Conservation (phyloP, 2,888 invertebrate genomes). For the Alsophila aescularia region DNA sequence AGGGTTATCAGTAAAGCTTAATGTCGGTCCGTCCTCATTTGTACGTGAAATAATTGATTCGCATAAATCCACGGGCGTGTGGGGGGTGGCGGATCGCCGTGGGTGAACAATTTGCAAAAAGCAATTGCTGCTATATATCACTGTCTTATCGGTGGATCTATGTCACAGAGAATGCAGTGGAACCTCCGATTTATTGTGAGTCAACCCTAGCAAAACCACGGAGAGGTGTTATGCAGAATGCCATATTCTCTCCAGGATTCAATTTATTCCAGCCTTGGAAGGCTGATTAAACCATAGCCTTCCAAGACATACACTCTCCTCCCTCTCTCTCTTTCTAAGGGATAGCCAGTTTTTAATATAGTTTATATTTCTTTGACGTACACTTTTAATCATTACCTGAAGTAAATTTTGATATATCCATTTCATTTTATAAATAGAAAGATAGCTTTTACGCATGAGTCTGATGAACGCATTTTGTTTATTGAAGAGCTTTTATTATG, state of each 20-base stretch:
- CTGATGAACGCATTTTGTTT: too few species aligned
- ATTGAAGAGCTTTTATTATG: too few species aligned
- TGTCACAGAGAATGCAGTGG: constrained; percentile 48
- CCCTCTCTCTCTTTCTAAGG: too few species aligned
- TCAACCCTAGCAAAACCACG: not conserved
- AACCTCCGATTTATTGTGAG: constrained; percentile 12
- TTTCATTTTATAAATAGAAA: too few species aligned
- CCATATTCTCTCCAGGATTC: not conserved
- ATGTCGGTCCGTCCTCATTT: constrained; percentile 49
- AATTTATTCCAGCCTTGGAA: not conserved
- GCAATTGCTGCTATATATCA: constrained; percentile 74
- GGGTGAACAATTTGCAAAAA: constrained; percentile 75
- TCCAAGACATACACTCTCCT: too few species aligned
- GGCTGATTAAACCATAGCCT: too few species aligned
- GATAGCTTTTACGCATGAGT: too few species aligned
- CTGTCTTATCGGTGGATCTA: constrained; percentile 71
- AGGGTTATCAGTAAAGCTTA: constrained; percentile 39
- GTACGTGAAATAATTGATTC: constrained; percentile 62
- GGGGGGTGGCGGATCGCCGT: constrained; percentile 38
- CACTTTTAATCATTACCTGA: too few species aligned
- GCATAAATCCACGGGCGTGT: constrained; percentile 59
- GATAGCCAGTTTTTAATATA: too few species aligned
- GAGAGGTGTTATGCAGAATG: not conserved
- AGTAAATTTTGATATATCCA: too few species aligned
- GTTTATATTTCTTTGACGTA: too few species aligned